These are phyloP conservation scores for Andrena cerasifolii DNA, from an alignment of 1,140 invertebrate species.

Conservation along the genomic window DNA sequence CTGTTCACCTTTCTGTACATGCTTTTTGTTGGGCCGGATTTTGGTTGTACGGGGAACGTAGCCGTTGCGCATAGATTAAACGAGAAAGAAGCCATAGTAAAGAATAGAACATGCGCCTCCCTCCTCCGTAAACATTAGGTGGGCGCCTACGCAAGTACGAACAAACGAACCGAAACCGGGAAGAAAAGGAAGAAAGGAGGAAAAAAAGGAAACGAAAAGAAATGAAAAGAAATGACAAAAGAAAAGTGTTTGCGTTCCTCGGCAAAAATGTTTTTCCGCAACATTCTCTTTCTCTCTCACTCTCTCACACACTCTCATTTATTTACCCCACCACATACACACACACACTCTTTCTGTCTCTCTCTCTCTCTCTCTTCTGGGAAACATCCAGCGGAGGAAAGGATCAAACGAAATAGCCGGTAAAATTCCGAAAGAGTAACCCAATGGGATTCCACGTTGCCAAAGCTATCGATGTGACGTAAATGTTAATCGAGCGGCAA, in stretches of 20 bases:
- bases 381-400: conserved; percentile 3
- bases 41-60: conserved; percentile 67
- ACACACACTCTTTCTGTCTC: conserved; percentile 11
- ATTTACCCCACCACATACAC: too few species aligned
- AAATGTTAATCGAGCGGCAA: conserved; percentile 66
- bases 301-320: too few species aligned
- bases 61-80: conserved; percentile 35
- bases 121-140: neutral
- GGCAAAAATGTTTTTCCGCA: conserved; percentile 6
- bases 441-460: conserved; percentile 58
- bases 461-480: conserved; percentile 60
- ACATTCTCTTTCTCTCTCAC: conserved; percentile 12
- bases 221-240: neutral
- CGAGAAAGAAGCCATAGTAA: neutral
- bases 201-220: neutral
- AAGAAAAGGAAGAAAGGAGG: neutral
- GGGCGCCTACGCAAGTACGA: neutral
- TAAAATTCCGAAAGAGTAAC: conserved; percentile 55
- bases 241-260: conserved; percentile 16
- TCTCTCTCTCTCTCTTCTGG: conserved; percentile 10
- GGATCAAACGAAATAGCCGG: conserved; percentile 24
- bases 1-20: conserved; percentile 45
- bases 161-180: neutral
- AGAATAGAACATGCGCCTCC: neutral
- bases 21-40: conserved; percentile 75